Evolutionary conservation across 2,888 invertebrate genomes (phyloP).

Genomic region (Trichopoda pennipes): DNA sequence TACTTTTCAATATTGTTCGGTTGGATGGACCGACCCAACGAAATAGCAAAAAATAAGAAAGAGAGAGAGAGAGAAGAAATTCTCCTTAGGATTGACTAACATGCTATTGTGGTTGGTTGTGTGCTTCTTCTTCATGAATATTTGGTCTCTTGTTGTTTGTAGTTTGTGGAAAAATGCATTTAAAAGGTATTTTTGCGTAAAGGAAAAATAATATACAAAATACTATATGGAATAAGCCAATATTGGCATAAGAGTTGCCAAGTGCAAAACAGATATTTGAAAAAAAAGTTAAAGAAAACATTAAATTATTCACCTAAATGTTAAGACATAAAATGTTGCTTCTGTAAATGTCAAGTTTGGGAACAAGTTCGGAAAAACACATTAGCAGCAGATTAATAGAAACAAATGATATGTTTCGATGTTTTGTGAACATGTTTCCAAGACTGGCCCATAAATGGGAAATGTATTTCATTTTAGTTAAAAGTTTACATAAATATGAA

Average conservation of each 20-base stretch:
- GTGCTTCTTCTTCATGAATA: conserved; percentile 8
- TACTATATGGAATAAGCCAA: not conserved
- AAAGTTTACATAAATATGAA: no score
- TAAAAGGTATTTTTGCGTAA: conserved; percentile 64
- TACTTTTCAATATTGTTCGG: conserved; percentile 66
- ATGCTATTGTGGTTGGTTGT: conserved; percentile 36
- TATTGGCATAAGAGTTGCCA: conserved; percentile 19
- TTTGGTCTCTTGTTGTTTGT: conserved; percentile 13
- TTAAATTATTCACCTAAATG: no score
- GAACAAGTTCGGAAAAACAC: no score
- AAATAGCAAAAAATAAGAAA: not conserved
- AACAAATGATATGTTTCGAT: no score
- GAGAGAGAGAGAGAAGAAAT: not conserved
- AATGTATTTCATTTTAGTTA: no score
- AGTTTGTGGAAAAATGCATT: conserved; percentile 61
- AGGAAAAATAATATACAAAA: conserved; percentile 46
- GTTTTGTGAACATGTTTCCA: no score
- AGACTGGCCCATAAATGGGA: no score
- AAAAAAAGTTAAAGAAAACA: not conserved
- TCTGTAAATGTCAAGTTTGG: no score
- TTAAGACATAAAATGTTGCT: no score
- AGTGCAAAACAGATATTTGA: not conserved
- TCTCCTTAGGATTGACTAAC: conserved; percentile 22
- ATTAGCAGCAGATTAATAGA: no score
- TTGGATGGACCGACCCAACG: conserved; percentile 39